Percentiles rank a stretch among this genome's conserved stretches.
These are phyloP conservation scores for Dipodomys ordii DNA, from an alignment of 2,113 vertebrate genomes.

Conservation along the genomic window DNA sequence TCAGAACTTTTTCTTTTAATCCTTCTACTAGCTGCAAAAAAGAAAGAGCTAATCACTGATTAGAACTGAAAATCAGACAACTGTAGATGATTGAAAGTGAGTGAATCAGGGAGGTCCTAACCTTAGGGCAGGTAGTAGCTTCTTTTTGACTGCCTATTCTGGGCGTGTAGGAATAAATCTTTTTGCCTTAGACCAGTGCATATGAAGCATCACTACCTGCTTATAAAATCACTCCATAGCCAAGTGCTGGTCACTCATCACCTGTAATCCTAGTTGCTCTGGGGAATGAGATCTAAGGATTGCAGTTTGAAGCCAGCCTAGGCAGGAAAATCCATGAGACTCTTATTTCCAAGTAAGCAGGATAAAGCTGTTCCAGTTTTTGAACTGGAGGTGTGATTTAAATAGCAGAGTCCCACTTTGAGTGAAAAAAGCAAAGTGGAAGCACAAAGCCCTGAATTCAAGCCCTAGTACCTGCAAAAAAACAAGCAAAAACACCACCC, in stretches of 20 bases:
- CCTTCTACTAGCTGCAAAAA: constrained; percentile 70
- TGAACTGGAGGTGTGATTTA: too few relatives aligned
- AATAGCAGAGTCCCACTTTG: too few relatives aligned
- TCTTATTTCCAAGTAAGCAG: too few relatives aligned
- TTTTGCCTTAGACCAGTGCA: neutral
- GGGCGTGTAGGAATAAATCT: neutral
- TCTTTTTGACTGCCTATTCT: neutral
- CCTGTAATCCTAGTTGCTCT: too few relatives aligned
- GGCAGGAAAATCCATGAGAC: too few relatives aligned
- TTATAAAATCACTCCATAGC: neutral
- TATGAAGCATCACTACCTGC: neutral
- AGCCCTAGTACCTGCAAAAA: neutral
- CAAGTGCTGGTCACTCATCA: too few relatives aligned
- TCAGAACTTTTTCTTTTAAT: constrained; percentile 60
- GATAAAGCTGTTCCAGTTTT: too few relatives aligned
- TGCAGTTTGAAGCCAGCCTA: too few relatives aligned
- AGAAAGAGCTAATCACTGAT: constrained; percentile 67
- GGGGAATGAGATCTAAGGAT: too few relatives aligned
- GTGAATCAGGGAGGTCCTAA: neutral
- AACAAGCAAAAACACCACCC: neutral
- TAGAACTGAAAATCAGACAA: constrained; percentile 46
- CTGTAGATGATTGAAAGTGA: too few relatives aligned
- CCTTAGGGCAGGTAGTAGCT: neutral
- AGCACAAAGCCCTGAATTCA: too few relatives aligned
- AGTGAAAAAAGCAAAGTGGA: too few relatives aligned